phyloP scores from a whole-genome alignment of 1,140 invertebrate species.

The Orchestia grillus region DNA sequence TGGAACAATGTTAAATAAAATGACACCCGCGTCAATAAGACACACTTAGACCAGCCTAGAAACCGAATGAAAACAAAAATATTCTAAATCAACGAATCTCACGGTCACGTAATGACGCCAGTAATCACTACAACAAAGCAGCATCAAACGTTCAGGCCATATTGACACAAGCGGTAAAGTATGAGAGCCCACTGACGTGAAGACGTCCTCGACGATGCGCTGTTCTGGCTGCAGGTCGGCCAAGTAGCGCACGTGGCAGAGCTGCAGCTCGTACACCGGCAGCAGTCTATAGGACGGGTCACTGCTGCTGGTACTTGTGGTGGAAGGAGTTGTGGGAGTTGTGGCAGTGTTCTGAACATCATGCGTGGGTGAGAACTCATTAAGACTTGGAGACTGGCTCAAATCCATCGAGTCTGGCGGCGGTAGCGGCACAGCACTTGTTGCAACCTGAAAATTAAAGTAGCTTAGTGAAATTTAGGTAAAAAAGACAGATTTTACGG shows the following conservation, averaged over 20 bases:
- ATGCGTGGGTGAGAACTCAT: neutral
- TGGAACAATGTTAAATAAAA: neutral
- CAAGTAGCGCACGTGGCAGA: slow-evolving; percentile 15
- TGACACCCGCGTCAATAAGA: neutral
- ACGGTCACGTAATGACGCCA: neutral
- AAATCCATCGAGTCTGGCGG: neutral
- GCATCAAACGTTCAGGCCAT: neutral
- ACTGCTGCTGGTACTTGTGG: neutral
- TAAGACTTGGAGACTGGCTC: neutral
- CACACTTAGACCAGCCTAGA: neutral
- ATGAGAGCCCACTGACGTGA: neutral
- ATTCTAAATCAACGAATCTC: neutral
- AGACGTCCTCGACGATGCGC: slow-evolving; percentile 15
- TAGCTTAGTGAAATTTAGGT: neutral
- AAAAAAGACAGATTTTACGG: neutral
- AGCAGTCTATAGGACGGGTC: neutral
- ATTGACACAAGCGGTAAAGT: neutral
- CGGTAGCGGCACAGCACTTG: slow-evolving; percentile 18
- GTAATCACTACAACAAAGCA: neutral
- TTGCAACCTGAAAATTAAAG: slow-evolving; percentile 8
- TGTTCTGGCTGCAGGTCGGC: slow-evolving; percentile 25
- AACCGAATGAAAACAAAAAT: neutral
- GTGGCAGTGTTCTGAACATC: neutral
- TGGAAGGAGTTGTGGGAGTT: neutral
- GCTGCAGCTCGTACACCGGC: slow-evolving; percentile 41